Percentiles rank a stretch among this genome's conserved stretches.
phyloP scores from a whole-genome alignment of 2,113 vertebrate genomes.

The Buteo buteo region DNA sequence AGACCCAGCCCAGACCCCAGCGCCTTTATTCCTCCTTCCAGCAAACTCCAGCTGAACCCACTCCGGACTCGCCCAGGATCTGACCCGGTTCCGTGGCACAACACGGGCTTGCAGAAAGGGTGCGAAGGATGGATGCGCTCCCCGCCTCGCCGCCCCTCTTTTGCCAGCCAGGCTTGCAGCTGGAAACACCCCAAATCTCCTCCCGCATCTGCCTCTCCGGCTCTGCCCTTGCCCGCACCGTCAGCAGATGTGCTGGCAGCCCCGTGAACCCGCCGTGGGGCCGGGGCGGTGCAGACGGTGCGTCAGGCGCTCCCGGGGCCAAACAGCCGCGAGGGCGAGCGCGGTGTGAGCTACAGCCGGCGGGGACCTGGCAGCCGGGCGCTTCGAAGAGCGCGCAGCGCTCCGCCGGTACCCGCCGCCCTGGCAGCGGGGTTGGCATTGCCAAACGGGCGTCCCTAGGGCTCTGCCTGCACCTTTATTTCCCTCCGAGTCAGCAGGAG shows the following conservation, averaged over 20 bases:
- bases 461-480: not conserved
- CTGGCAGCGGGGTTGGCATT: not conserved
- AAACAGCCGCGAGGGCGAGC: not conserved
- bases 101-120: not conserved
- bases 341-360: not conserved
- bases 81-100: rapidly evolving
- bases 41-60: rapidly evolving
- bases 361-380: not conserved
- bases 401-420: not conserved
- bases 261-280: not conserved
- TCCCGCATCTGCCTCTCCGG: not conserved
- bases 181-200: not conserved
- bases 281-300: not conserved
- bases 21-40: not conserved
- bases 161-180: not conserved
- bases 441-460: not conserved
- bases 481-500: not conserved
- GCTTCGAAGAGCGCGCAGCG: not conserved
- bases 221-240: not conserved
- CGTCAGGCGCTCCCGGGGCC: not conserved
- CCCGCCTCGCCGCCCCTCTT: rapidly evolving
- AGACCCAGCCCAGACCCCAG: not conserved
- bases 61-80: rapidly evolving
- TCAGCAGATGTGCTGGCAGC: not conserved
- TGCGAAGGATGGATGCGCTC: rapidly evolving